These are phyloP conservation scores for Phalera bucephala DNA, from an alignment of 2,888 invertebrate genomes.

Conservation along the genomic window DNA sequence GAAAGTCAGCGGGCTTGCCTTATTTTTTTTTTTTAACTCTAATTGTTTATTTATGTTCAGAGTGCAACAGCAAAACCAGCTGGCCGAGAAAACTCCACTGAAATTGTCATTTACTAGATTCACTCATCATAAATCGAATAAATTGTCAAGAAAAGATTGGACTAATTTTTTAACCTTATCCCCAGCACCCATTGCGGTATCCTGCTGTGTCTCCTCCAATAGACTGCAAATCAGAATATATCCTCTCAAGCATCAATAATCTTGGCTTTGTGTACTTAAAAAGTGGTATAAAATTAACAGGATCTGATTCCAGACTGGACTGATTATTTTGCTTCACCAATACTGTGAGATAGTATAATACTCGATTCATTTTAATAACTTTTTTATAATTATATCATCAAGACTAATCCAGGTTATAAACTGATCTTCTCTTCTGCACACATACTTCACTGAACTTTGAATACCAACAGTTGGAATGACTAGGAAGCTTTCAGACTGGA, in stretches of 20 bases:
- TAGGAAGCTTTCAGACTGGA: constrained; percentile 68
- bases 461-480: constrained; percentile 74
- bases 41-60: no score
- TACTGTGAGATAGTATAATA: constrained; percentile 66
- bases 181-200: constrained; percentile 41
- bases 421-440: constrained; percentile 60
- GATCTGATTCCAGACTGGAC: constrained; percentile 35
- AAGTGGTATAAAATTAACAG: constrained; percentile 58
- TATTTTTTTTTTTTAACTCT: no score
- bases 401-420: constrained; percentile 71
- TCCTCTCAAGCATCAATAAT: constrained; percentile 61
- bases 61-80: no score
- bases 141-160: no score
- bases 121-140: no score
- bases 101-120: no score
- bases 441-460: constrained; percentile 70
- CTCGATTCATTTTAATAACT: constrained; percentile 71
- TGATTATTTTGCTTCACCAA: constrained; percentile 49
- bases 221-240: constrained; percentile 66
- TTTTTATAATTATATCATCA: constrained; percentile 77
- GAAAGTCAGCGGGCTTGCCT: no score
- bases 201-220: constrained; percentile 38
- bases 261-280: constrained; percentile 76
- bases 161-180: constrained; percentile 32
- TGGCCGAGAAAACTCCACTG: no score